Evolutionary conservation across 2,888 invertebrate genomes (phyloP).

Genomic region (Ditylenchus weischeri): DNA sequence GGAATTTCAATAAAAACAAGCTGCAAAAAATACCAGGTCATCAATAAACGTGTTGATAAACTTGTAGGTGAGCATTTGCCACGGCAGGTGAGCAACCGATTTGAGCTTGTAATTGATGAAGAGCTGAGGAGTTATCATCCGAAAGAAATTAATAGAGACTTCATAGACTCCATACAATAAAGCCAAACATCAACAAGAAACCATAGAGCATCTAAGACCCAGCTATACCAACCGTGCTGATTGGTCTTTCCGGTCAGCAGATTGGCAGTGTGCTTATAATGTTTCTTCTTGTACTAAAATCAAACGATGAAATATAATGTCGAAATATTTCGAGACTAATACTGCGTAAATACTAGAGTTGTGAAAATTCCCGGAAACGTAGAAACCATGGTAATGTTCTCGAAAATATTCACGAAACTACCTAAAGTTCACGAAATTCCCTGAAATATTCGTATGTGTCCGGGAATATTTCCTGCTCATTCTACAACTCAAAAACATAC

Average conservation of each 20-base stretch:
- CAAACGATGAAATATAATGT: no score
- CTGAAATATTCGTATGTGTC: no score
- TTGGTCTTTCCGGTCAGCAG: conserved; percentile 76
- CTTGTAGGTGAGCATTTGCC: conserved; percentile 99
- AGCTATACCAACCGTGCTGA: no score
- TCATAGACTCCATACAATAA: conserved; percentile 99
- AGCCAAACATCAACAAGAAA: conserved; percentile 91
- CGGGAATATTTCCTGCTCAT: no score
- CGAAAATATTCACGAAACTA: no score
- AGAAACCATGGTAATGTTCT: no score
- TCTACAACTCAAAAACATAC: no score
- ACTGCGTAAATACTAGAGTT: no score
- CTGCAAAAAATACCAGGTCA: conserved; percentile 62
- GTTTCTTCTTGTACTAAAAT: conserved; percentile 75
- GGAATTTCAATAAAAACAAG: no score
- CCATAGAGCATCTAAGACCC: conserved; percentile 94
- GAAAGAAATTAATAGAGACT: conserved; percentile 6
- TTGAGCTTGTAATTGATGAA: conserved; percentile 99
- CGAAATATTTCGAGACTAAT: no score
- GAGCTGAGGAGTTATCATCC: conserved; percentile 61
- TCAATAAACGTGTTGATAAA: conserved; percentile 32
- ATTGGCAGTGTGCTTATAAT: conserved; percentile 82
- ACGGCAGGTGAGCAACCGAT: conserved; percentile 96
- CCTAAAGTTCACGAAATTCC: no score
- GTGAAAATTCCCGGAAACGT: no score